Conservation (phyloP, 2,888 invertebrate species). For the Xanthia togata region DNA sequence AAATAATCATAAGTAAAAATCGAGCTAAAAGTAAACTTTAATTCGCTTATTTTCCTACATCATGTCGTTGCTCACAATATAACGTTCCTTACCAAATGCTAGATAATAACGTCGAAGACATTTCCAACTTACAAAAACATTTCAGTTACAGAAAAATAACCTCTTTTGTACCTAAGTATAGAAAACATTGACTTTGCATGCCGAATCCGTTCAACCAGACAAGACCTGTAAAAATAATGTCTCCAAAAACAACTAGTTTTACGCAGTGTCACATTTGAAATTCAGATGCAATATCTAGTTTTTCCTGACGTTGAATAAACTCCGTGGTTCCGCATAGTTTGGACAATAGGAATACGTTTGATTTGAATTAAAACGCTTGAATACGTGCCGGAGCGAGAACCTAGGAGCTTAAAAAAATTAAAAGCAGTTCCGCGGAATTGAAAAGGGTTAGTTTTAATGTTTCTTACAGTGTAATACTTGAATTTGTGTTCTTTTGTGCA, state of each 20-base stretch:
- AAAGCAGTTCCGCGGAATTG: conserved; percentile 9
- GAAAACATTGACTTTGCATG: conserved; percentile 15
- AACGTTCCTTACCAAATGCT: neutral
- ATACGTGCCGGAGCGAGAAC: conserved; percentile 49
- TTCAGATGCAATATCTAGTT: conserved; percentile 69
- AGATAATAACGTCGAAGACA: conserved; percentile 7
- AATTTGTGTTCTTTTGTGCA: neutral
- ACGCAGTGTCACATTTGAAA: conserved; percentile 68
- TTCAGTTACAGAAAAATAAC: conserved; percentile 18
- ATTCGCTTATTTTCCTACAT: neutral
- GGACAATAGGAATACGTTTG: conserved; percentile 54
- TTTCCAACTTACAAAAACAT: conserved; percentile 7
- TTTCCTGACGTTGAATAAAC: conserved; percentile 57
- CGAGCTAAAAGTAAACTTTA: neutral
- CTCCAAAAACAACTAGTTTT: conserved; percentile 53
- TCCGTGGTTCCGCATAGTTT: conserved; percentile 59
- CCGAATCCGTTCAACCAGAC: conserved; percentile 23
- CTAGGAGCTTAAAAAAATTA: conserved; percentile 45
- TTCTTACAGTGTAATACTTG: neutral
- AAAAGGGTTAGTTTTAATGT: neutral
- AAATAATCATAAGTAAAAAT: neutral
- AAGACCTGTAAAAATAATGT: conserved; percentile 54
- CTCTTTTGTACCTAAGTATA: conserved; percentile 10
- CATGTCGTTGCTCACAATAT: neutral
- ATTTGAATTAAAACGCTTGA: conserved; percentile 59